Percentiles rank a stretch among this genome's conserved stretches.
Conservation (phyloP, 2,888 invertebrate genomes). For the Athalia rosae region DNA sequence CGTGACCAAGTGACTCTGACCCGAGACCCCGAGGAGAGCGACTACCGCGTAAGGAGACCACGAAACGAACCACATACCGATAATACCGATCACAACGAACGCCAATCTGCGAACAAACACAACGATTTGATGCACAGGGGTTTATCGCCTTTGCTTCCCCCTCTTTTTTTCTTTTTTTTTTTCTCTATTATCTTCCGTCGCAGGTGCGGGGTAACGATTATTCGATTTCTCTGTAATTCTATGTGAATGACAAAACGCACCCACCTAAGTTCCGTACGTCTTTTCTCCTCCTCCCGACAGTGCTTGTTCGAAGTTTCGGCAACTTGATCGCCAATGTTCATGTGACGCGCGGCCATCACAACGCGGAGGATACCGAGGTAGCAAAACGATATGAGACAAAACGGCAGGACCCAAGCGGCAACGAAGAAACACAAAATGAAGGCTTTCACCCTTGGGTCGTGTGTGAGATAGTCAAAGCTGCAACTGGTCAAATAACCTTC, state of each 20-base stretch:
- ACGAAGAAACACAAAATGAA: slow-evolving; percentile 86
- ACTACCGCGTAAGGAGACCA: slow-evolving; percentile 90
- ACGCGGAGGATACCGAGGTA: slow-evolving; percentile 83
- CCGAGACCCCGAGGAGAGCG: slow-evolving; percentile 83
- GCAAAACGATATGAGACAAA: slow-evolving; percentile 82
- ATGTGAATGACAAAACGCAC: background rate
- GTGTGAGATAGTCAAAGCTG: slow-evolving; percentile 88
- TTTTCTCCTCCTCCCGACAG: slow-evolving; percentile 79
- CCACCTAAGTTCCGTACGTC: slow-evolving; percentile 79
- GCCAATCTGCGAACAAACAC: slow-evolving; percentile 76
- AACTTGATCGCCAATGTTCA: slow-evolving; percentile 74
- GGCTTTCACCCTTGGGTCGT: slow-evolving; percentile 77
- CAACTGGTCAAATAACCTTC: slow-evolving; percentile 91
- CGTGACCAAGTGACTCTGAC: slow-evolving; percentile 79
- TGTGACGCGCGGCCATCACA: slow-evolving; percentile 75
- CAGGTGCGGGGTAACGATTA: slow-evolving; percentile 52
- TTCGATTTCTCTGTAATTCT: too few relatives aligned
- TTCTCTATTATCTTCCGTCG: too few relatives aligned
- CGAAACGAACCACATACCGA: slow-evolving; percentile 84
- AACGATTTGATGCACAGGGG: background rate
- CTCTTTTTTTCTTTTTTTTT: slow-evolving; percentile 58
- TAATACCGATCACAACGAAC: slow-evolving; percentile 81
- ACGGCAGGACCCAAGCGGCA: slow-evolving; percentile 85
- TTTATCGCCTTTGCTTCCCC: background rate
- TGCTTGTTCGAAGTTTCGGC: slow-evolving; percentile 76